Conservation (phyloP, 1,140 invertebrate species). For the Drosophila ananassae region DNA sequence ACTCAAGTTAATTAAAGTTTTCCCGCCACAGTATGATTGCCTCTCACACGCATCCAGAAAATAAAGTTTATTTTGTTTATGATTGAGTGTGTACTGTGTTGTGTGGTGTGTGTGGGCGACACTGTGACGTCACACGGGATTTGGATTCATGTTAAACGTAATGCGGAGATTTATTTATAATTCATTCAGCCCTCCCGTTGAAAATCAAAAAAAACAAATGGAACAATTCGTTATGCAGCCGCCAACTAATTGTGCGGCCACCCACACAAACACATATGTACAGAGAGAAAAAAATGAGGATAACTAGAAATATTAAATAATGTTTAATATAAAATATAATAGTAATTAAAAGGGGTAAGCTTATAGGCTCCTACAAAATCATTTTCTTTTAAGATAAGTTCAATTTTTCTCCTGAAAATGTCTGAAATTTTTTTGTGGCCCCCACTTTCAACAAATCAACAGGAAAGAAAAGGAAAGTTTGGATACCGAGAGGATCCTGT, state of each 20-base stretch:
- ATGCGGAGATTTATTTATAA: constrained; percentile 77
- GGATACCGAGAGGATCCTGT: constrained; percentile 1
- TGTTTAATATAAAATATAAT: constrained; percentile 3
- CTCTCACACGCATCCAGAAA: constrained; percentile 30
- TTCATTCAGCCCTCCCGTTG: constrained; percentile 33
- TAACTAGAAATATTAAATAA: background rate
- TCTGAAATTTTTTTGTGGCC: too few relatives aligned
- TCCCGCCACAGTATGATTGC: constrained; percentile 34
- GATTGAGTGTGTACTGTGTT: constrained; percentile 2
- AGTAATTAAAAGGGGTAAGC: too few relatives aligned
- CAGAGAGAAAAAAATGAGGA: background rate
- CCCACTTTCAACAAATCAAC: constrained; percentile 31
- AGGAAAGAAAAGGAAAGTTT: constrained; percentile 1
- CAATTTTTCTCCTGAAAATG: background rate
- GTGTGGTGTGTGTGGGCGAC: constrained; percentile 24
- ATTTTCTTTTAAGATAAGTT: background rate
- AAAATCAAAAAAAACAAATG: constrained; percentile 36
- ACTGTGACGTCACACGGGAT: constrained; percentile 63
- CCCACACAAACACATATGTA: constrained; percentile 38
- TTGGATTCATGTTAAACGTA: constrained; percentile 63
- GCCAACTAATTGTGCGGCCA: constrained; percentile 68
- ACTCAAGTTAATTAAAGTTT: constrained; percentile 33
- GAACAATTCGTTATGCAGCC: constrained; percentile 55
- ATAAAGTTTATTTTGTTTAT: constrained; percentile 23
- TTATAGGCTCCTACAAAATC: background rate